Evolutionary conservation across 2,113 vertebrate genomes (phyloP).

Genomic region (Apteryx owenii): DNA sequence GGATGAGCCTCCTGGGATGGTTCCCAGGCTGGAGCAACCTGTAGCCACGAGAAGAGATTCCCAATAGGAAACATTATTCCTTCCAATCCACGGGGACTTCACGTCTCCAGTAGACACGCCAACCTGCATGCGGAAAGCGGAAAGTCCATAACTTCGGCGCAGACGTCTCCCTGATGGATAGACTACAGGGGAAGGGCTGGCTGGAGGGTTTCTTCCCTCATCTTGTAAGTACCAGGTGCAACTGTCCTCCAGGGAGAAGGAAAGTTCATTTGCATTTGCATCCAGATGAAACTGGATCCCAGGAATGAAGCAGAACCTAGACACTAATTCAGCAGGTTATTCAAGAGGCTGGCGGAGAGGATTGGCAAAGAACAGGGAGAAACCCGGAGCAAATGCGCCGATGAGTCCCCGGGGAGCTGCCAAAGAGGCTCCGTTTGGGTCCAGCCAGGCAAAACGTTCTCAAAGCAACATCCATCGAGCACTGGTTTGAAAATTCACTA

Average conservation of each 20-base stretch:
- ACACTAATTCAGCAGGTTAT: neutral
- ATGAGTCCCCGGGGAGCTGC: neutral
- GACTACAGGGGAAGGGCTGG: neutral
- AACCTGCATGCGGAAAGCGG: neutral
- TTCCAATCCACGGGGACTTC: neutral
- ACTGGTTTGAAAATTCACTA: neutral
- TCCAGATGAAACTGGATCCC: neutral
- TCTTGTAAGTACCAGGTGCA: accelerated
- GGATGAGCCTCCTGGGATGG: neutral
- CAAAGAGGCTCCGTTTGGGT: neutral
- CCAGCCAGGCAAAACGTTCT: no score
- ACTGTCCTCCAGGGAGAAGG: neutral
- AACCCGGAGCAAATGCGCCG: neutral
- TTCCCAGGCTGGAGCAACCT: neutral
- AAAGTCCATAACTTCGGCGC: neutral
- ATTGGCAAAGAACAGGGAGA: neutral
- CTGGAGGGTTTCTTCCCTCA: neutral
- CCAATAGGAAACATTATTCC: neutral
- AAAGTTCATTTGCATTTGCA: neutral
- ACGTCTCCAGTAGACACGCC: accelerated
- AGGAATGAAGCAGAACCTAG: neutral
- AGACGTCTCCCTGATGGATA: neutral
- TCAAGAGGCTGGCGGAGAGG: neutral
- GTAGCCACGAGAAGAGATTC: neutral
- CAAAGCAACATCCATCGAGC: neutral